These are phyloP conservation scores for Hippoglossus stenolepis DNA, from an alignment of 2,113 vertebrate genomes.

Conservation along the genomic window DNA sequence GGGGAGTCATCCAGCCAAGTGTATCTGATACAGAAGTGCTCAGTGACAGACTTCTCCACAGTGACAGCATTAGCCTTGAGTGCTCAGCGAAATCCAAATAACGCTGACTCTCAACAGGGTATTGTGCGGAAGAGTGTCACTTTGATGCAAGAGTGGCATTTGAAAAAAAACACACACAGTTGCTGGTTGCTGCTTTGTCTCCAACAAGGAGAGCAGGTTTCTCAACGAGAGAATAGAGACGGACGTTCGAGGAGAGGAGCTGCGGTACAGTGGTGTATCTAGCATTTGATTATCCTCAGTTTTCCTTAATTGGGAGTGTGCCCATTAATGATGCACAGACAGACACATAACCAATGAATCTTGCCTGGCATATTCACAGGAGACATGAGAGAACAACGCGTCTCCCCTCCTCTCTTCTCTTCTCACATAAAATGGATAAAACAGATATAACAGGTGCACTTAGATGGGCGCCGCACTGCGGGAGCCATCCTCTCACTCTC, in stretches of 20 bases:
- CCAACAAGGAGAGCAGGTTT: background rate
- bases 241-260: constrained; percentile 13
- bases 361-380: constrained; percentile 48
- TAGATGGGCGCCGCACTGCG: constrained; percentile 61
- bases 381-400: constrained; percentile 9
- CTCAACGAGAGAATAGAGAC: constrained; percentile 15
- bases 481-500: constrained; percentile 51
- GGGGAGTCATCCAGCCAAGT: constrained; percentile 29
- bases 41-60: constrained; percentile 35
- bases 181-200: constrained; percentile 12
- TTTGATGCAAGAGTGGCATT: constrained; percentile 39
- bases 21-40: constrained; percentile 43
- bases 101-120: constrained; percentile 33
- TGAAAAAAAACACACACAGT: background rate
- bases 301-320: constrained; percentile 55
- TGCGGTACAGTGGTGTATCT: background rate
- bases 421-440: constrained; percentile 54
- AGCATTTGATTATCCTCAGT: constrained; percentile 47
- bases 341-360: constrained; percentile 40
- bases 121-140: constrained; percentile 27
- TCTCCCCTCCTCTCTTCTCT: constrained; percentile 7
- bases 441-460: constrained; percentile 61
- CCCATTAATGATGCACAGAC: constrained; percentile 59
- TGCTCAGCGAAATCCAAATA: constrained; percentile 46
- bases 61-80: constrained; percentile 40